These are phyloP conservation scores for Catalaphyllia jardinei DNA, from an alignment of 64 coral and sea anemone genomes.

Conservation along the genomic window DNA sequence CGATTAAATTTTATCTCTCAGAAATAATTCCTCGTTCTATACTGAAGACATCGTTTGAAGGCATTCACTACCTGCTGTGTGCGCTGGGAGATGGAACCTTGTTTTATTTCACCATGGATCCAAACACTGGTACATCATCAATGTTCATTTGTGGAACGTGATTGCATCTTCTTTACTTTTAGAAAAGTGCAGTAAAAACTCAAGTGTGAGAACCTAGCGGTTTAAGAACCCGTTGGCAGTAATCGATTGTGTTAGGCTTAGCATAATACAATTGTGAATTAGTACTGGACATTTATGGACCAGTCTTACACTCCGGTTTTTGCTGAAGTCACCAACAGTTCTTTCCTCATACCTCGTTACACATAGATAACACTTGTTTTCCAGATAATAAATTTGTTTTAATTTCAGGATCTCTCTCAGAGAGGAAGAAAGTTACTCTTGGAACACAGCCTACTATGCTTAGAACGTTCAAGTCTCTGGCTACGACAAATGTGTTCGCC, in stretches of 20 bases:
- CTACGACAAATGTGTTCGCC: slow-evolving; percentile 97
- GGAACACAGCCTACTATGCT: slow-evolving; percentile 94
- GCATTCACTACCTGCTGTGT: slow-evolving; percentile 90
- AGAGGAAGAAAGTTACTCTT: slow-evolving; percentile 95
- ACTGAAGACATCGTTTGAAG: slow-evolving; percentile 95
- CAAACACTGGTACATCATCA: slow-evolving; percentile 72
- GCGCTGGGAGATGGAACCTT: slow-evolving; percentile 97
- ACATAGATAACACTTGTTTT: no score
- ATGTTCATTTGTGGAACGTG: no score
- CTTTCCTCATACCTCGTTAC: no score
- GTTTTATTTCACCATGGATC: slow-evolving; percentile 94
- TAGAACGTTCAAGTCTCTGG: slow-evolving; percentile 91
- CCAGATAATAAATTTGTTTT: neutral
- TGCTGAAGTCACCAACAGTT: no score
- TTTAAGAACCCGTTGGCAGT: no score
- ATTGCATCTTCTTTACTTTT: no score
- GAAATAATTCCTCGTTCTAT: slow-evolving; percentile 99
- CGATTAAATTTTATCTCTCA: neutral
- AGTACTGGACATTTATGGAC: no score
- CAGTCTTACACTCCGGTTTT: no score
- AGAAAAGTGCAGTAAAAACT: no score
- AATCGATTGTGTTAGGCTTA: no score
- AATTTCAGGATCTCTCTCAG: slow-evolving; percentile 75
- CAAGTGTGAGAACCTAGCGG: no score
- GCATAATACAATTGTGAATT: no score